Percentiles rank a stretch among this genome's conserved stretches.
These are phyloP conservation scores for Regulus satrapa DNA, from an alignment of 2,113 vertebrate genomes.

Conservation along the genomic window DNA sequence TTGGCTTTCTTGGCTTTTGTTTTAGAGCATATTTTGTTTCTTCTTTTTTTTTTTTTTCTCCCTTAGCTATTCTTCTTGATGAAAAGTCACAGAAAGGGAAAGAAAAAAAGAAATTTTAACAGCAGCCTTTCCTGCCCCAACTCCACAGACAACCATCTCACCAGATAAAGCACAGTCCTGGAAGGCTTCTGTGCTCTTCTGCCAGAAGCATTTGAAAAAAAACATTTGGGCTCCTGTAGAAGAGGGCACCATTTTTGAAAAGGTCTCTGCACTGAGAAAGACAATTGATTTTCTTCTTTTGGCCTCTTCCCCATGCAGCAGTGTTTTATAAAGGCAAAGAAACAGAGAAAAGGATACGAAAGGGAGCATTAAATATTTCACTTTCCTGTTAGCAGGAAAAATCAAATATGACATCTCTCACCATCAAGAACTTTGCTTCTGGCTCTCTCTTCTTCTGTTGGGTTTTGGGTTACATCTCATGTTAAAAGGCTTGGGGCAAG, in stretches of 20 bases:
- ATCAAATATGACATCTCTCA: not conserved
- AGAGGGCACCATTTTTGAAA: not conserved
- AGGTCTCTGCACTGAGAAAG: not conserved
- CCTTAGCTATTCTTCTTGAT: not conserved
- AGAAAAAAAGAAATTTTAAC: not conserved
- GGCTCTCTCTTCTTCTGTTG: not conserved
- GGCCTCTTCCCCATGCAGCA: not conserved
- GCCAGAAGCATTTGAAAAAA: constrained; percentile 29
- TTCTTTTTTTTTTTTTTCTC: not conserved
- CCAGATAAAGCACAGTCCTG: not conserved
- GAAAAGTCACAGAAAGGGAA: not conserved
- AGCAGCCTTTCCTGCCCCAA: not conserved
- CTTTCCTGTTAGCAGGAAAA: not conserved
- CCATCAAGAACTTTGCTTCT: not conserved
- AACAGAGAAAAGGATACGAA: not conserved
- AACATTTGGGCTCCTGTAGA: not conserved
- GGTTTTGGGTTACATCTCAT: not conserved
- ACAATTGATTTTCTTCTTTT: constrained; percentile 21
- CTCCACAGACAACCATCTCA: not conserved
- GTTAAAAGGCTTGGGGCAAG: not conserved
- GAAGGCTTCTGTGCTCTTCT: not conserved
- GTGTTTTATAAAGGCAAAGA: not conserved
- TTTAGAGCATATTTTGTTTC: not conserved
- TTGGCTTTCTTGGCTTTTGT: not conserved
- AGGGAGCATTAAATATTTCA: not conserved